Conservation (phyloP, 2,888 invertebrate species). For the Sminthurides aquaticus region DNA sequence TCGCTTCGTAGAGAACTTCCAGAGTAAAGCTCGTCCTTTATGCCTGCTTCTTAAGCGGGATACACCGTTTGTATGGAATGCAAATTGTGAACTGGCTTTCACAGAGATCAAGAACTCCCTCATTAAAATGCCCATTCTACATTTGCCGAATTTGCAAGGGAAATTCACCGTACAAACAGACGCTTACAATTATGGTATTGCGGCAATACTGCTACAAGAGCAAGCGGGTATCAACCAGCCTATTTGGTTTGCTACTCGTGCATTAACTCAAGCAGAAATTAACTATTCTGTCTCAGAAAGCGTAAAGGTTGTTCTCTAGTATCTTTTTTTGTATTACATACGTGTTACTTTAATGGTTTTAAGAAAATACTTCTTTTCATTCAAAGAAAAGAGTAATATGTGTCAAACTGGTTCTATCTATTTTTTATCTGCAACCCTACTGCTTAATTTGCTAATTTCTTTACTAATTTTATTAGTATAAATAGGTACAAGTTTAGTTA, state of each 20-base stretch:
- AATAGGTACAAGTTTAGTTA: slow-evolving; percentile 14
- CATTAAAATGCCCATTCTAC: slow-evolving; percentile 30
- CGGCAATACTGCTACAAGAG: slow-evolving; percentile 42
- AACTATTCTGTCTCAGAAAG: slow-evolving; percentile 48
- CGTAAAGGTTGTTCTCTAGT: background rate
- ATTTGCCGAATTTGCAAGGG: slow-evolving; percentile 35
- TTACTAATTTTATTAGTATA: background rate
- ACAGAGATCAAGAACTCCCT: slow-evolving; percentile 13
- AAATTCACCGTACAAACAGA: slow-evolving; percentile 43
- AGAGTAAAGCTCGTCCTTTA: slow-evolving; percentile 23
- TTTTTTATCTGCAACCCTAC: no score
- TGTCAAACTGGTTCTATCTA: no score
- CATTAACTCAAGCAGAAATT: slow-evolving; percentile 44
- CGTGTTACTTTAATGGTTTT: slow-evolving; percentile 1
- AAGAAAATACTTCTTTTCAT: background rate
- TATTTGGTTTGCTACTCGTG: slow-evolving; percentile 40
- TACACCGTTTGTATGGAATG: slow-evolving; percentile 19
- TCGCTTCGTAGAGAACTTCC: slow-evolving; percentile 24
- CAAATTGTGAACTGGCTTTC: slow-evolving; percentile 18
- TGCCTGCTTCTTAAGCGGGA: slow-evolving; percentile 23
- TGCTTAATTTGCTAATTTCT: background rate
- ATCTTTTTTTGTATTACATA: slow-evolving; percentile 6
- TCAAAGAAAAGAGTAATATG: background rate
- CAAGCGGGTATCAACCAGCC: slow-evolving; percentile 31
- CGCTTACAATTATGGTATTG: slow-evolving; percentile 42